Base-by-base conservation (phyloP, 2,797 vertebrate genomes). In the Pipistrellus pipistrellus region DNA sequence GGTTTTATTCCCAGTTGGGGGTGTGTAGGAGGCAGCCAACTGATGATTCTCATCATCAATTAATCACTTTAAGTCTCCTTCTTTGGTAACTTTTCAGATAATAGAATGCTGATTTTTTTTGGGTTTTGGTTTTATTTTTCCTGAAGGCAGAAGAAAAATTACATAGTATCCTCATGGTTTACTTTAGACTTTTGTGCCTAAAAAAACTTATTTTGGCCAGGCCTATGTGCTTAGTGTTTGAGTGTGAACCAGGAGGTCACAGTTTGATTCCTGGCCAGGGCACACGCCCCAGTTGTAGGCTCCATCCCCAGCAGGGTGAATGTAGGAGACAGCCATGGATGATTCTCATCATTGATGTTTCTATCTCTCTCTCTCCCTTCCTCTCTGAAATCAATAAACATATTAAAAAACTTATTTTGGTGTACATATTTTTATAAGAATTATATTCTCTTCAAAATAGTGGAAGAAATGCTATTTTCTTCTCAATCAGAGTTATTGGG, bases 381-480 rank as follows among this genome's bases (percentile, higher is more conserved):
- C 57, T 59, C 57, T 59, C 10, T 27, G 57, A 59, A 59, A 59
- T 59, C 23, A 59, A 59, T 59, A 59, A 12, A 25, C 23, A 27
- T 59, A 59, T 59, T n/a, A 90, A 48, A 89, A 92, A 95, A 62
- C 20, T 86, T 85, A 85, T 85, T 93, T 91, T 81, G 48, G 13
- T 75, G 57, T 38, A 51, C 30, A 83, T 3, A 75, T 86, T 94
- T 96, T 92, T 90, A 25, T 84, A 89, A 90, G 75, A 95, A 86
- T 91, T 88, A 95, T 78, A 87, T 76, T 96, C 66, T 80, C 23
- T 51, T 93, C 76, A 89, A 95, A 95, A 53, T 93, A 93, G 35
- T 53, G 12, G 15, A 35, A 72, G 83, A 93, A 76, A 57, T 89
- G 66, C 17, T 94, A 25, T 90, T 96, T 96, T 88, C 73, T 85